These are phyloP conservation scores for Papilio machaon DNA, from an alignment of 1,140 invertebrate genomes.

Conservation along the genomic window DNA sequence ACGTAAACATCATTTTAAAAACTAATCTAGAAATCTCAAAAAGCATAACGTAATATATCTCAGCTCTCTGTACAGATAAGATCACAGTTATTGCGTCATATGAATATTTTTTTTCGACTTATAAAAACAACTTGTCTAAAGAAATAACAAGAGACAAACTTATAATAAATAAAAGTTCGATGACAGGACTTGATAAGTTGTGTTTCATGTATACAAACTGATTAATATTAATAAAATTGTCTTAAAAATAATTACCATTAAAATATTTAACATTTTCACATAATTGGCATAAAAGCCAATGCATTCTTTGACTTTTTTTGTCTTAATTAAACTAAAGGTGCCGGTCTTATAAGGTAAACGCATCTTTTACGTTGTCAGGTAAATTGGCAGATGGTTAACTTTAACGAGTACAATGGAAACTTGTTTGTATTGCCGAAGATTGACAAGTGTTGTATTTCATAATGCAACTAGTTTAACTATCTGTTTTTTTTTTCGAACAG, in stretches of 20 bases:
- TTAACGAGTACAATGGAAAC: background rate
- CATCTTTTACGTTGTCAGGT: background rate
- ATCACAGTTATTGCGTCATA: background rate
- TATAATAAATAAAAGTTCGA: too few species aligned
- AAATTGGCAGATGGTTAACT: constrained; percentile 9
- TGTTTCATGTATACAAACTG: background rate
- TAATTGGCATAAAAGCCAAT: background rate
- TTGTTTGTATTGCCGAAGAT: background rate
- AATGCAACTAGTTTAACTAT: background rate
- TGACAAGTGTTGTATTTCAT: background rate
- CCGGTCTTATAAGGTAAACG: background rate
- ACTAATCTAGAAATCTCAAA: constrained; percentile 4
- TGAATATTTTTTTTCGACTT: background rate
- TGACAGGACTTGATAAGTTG: too few species aligned
- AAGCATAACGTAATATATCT: background rate
- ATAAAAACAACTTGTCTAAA: background rate
- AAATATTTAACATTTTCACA: background rate
- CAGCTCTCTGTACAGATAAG: background rate
- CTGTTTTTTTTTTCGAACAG: background rate
- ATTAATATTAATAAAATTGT: background rate
- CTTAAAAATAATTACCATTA: background rate
- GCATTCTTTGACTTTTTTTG: background rate
- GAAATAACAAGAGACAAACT: background rate
- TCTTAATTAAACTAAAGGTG: constrained; percentile 6
- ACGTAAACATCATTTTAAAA: background rate